These are phyloP conservation scores for Ischnus inquisitorius DNA, from an alignment of 2,888 invertebrate genomes.

Conservation along the genomic window DNA sequence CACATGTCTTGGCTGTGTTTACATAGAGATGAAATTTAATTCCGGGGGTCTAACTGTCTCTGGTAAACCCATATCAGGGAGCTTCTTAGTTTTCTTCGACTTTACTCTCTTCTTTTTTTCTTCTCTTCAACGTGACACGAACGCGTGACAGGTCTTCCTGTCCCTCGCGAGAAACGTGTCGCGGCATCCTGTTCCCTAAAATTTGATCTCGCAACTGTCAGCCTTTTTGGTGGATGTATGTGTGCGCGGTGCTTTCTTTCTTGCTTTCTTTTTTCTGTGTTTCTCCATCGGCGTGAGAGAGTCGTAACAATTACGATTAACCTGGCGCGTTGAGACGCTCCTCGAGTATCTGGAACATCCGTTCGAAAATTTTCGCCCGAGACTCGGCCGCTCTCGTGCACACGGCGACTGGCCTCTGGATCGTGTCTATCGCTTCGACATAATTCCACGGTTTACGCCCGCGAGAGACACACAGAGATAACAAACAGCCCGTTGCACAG, in stretches of 20 bases:
- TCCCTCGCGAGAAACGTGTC: constrained; percentile 19
- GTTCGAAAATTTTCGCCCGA: constrained; percentile 51
- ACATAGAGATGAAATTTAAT: constrained; percentile 80
- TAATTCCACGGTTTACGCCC: constrained; percentile 78
- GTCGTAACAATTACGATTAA: constrained; percentile 22
- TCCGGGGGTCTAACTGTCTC: constrained; percentile 68
- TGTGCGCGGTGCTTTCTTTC: background rate
- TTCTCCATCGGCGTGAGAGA: constrained; percentile 1
- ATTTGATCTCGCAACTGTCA: background rate
- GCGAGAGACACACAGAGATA: constrained; percentile 75
- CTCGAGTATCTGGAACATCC: constrained; percentile 16
- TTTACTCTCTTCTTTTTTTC: background rate
- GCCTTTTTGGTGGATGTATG: background rate
- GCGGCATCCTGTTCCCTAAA: constrained; percentile 24
- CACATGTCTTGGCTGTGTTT: constrained; percentile 72
- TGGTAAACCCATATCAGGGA: constrained; percentile 43
- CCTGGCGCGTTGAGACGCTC: background rate
- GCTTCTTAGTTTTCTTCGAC: constrained; percentile 24
- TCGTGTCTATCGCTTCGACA: constrained; percentile 77
- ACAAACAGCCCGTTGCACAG: constrained; percentile 77
- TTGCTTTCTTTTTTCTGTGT: background rate
- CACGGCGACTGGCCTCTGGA: constrained; percentile 74
- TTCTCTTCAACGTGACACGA: background rate
- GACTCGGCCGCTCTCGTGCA: constrained; percentile 42
- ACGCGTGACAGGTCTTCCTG: constrained; percentile 49